Evolutionary conservation across 1,140 invertebrate genomes (phyloP), one percentile per base, ranked within the genome.

Genomic region (Formica exsecta): DNA sequence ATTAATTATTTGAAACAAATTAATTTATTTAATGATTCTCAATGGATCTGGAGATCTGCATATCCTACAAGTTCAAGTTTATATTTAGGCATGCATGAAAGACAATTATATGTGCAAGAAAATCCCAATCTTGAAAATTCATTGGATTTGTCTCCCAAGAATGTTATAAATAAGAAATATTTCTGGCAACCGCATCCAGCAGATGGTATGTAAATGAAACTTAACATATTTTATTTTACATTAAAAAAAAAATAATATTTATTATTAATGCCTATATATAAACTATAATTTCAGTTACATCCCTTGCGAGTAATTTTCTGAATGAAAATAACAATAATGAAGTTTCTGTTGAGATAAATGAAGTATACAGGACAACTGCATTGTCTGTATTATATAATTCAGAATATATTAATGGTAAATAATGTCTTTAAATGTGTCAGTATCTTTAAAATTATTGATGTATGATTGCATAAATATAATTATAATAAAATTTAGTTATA

Each of bases 11-110:
- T 99, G 25, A 95, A 97, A 86, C 92, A 95, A 86, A 95, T 99
- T 44, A 97, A 98, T 95, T 95, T 99, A 65, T 98, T 98, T 90
- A 96, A 96, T 83, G 95, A 95, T 59, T 94, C 96, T 41, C 95
- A 95, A 62, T 96, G 95, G 87, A 87, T 95, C 2, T 95, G 92
- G 86, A 91, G 94, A 19, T 90, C 93, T 2, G 93, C 95, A 7
- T 90, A 93, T 76, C 83, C 91, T 38, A 11, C 38, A 73, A 94
- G 95, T 64, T 97, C 98, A 1, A 95, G 97, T 13, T 95, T 99
- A 3, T 99, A 99, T 95, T 94, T 99, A 51, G 98, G 98, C 61
- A 97, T 98, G 95, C 97, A 98, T 94, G 96, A 98, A 41, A 97
- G 97, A 89, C 98, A 98, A 96, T 92, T 98, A 8, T 98, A 98